phyloP scores from a whole-genome alignment of 2,113 vertebrate genomes.

The Amphiprion percula region DNA sequence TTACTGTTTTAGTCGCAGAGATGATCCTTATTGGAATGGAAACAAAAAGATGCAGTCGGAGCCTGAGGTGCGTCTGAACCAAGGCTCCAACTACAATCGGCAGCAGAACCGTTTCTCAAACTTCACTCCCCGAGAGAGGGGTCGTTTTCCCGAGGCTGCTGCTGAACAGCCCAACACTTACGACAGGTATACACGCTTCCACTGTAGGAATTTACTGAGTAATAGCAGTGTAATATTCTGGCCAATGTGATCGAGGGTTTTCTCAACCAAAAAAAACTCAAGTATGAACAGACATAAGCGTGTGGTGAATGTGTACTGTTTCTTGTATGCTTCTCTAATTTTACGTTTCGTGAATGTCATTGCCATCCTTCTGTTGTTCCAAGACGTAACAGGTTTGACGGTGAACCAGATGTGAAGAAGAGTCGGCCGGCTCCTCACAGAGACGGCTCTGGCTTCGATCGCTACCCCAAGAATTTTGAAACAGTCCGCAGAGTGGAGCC shows the following conservation, averaged over 20 bases:
- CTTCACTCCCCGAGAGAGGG: constrained; percentile 91
- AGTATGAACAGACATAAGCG: no score
- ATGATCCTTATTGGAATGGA: constrained; percentile 94
- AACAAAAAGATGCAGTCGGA: constrained; percentile 93
- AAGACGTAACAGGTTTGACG: constrained; percentile 93
- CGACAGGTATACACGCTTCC: constrained; percentile 86
- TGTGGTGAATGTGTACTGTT: neutral
- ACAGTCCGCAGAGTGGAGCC: constrained; percentile 89
- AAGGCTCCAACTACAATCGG: constrained; percentile 91
- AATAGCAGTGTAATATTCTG: neutral
- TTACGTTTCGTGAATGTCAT: neutral
- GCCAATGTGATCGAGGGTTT: neutral
- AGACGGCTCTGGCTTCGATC: constrained; percentile 90
- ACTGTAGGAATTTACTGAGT: neutral
- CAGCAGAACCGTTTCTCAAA: constrained; percentile 94
- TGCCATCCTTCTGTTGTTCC: neutral
- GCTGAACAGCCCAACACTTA: constrained; percentile 88
- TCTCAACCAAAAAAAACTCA: no score
- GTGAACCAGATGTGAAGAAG: constrained; percentile 93
- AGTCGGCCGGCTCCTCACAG: constrained; percentile 87
- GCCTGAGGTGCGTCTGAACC: constrained; percentile 90
- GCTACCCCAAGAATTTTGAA: constrained; percentile 92
- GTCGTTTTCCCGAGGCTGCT: constrained; percentile 88
- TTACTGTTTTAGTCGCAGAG: constrained; percentile 84
- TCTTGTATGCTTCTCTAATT: neutral